Conservation (phyloP, 2,113 vertebrate species). For the Pseudonaja textilis region DNA sequence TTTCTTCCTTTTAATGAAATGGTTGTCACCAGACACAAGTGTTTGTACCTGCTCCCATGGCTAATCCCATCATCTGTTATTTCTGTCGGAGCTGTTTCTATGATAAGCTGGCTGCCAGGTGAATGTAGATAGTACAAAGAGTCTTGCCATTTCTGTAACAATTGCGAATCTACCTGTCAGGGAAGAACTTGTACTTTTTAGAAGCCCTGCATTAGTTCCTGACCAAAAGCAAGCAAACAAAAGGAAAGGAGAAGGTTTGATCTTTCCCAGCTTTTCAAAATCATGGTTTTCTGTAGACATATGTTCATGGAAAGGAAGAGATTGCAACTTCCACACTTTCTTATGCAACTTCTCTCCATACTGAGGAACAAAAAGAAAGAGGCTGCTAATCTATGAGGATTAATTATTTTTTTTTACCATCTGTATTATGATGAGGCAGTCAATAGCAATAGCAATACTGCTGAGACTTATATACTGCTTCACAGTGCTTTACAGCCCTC, state of each 20-base stretch:
- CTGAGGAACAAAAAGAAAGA: constrained; percentile 72
- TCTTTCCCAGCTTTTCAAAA: not conserved
- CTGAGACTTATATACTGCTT: too few species aligned
- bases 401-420: constrained; percentile 44
- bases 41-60: not conserved
- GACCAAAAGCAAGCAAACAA: not conserved
- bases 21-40: not conserved
- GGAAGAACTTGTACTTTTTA: not conserved
- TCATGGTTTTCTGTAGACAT: not conserved
- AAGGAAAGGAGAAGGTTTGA: not conserved
- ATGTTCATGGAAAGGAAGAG: not conserved
- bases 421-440: constrained; percentile 21
- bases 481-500: too few species aligned
- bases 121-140: not conserved
- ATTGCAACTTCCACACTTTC: not conserved
- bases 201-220: not conserved
- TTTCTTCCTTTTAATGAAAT: not conserved
- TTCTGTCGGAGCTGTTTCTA: not conserved
- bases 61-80: not conserved
- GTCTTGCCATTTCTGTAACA: not conserved
- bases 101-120: not conserved
- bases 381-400: constrained; percentile 68
- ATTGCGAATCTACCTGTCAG: not conserved
- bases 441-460: too few species aligned
- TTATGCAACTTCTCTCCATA: not conserved